phyloP scores from a whole-genome alignment of 2,113 vertebrate species.

The Hylia prasina region DNA sequence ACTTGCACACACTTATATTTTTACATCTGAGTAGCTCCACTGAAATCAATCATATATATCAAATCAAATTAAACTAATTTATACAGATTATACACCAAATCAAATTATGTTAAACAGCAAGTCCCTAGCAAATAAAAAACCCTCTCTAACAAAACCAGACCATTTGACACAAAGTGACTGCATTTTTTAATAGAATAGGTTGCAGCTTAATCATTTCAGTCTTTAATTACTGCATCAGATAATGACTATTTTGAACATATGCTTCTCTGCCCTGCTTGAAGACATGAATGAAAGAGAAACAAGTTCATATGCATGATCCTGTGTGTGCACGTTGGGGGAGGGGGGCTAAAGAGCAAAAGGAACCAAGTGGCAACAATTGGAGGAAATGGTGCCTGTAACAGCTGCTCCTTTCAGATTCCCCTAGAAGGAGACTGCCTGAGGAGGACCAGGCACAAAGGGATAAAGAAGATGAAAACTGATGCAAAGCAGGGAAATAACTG shows the following conservation, averaged over 20 bases:
- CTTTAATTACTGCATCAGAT: slow-evolving; percentile 78
- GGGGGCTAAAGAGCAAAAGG: slow-evolving; percentile 28
- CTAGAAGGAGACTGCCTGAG: slow-evolving; percentile 85
- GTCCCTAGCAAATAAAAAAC: not conserved
- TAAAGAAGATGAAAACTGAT: slow-evolving; percentile 86
- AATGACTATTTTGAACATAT: slow-evolving; percentile 83
- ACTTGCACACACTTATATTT: not conserved
- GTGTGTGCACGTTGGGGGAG: slow-evolving; percentile 22
- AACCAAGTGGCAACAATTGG: slow-evolving; percentile 74
- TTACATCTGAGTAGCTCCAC: not conserved
- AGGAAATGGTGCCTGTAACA: slow-evolving; percentile 82
- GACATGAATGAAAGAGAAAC: slow-evolving; percentile 68
- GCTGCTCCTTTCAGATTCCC: slow-evolving; percentile 87
- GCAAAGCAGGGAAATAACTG: slow-evolving; percentile 84
- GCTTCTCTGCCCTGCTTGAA: slow-evolving; percentile 77
- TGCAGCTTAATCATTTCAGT: slow-evolving; percentile 36
- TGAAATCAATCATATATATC: slow-evolving; percentile 4
- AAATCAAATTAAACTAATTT: slow-evolving; percentile 25
- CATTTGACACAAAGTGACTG: not conserved
- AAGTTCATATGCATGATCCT: slow-evolving; percentile 80
- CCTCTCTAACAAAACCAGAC: not conserved
- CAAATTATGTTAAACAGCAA: not conserved
- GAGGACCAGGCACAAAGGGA: slow-evolving; percentile 84
- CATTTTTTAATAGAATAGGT: slow-evolving; percentile 3
- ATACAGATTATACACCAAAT: slow-evolving; percentile 23